Evolutionary conservation across 1,140 invertebrate species (phyloP), one percentile per base, ranked within the genome.

Genomic region (Neelides sp.): DNA sequence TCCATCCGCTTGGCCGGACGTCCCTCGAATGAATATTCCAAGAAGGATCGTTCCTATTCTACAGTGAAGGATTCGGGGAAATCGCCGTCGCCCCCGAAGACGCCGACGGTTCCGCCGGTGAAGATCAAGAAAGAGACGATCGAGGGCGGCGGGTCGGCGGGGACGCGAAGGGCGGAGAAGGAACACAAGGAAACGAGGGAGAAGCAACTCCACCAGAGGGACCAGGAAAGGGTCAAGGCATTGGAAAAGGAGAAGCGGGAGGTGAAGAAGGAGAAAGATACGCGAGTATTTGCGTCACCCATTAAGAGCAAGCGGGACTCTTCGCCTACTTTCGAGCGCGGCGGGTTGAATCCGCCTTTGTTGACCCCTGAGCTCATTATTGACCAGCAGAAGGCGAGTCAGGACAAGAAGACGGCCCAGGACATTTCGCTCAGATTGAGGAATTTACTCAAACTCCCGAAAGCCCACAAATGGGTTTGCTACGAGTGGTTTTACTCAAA

Each of bases 401-500:
- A 57, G 4, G 85, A 81, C 69, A 74, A 76, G 53, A 82, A 78
- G 67, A 77, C 82, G 61, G 88, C 88, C 0, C 89, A 94, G 63
- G 78, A 82, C 61, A 88, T 94, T 62, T 91, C 91, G 1, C 77
- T 90, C 68, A 72, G 89, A 55, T 70, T 98, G 32, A 75, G 91
- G 60, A 98, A 98, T 72, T 74, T 98, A n/a, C 73, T 98, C 0
- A 98, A 98, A 71, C 70, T 98, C 56, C 94, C 95, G 0, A 98
- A 98, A 73, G 94, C 94, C 19, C 93, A 98, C 68, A 94, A 93
- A 72, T 98, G 92, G 91, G 91, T 97, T 1, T 96, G 90, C 65
- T 96, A 92, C 69, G 95, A 98, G 68, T 98, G 92, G 82, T 98
- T 98, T 71, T 98, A 98, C 66, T 97, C 92, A 61, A 96, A 95